Percentiles rank a stretch among this genome's conserved stretches.
Conservation (phyloP, 2,113 vertebrate genomes). For the Chloebia gouldiae region DNA sequence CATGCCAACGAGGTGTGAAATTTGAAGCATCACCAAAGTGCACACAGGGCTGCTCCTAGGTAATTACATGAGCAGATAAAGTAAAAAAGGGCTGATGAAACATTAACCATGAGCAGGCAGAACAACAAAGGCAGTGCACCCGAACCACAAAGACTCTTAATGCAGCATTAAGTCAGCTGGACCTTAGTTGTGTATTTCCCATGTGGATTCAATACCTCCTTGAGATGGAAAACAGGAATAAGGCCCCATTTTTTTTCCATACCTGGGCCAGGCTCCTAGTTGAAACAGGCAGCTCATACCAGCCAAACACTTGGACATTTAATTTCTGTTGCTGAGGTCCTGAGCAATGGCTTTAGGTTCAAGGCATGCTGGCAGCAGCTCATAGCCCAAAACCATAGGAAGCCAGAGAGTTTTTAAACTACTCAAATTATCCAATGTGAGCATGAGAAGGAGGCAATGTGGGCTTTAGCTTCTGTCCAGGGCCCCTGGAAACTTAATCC, state of each 20-base stretch:
- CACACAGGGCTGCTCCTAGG: background rate
- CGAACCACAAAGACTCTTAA: background rate
- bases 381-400: background rate
- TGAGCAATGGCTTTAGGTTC: background rate
- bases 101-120: background rate
- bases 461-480: conserved; percentile 5
- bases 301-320: background rate
- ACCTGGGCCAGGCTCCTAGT: background rate
- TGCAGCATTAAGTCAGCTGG: background rate
- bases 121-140: background rate
- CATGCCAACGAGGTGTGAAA: background rate
- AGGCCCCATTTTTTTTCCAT: background rate
- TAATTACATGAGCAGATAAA: background rate
- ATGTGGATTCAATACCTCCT: background rate
- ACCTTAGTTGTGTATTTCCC: background rate
- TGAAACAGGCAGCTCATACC: background rate
- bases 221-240: background rate
- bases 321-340: background rate
- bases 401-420: background rate
- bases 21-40: background rate
- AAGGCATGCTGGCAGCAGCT: background rate
- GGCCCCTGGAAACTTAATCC: conserved; percentile 53
- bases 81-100: background rate
- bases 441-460: background rate
- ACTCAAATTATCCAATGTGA: background rate